Base-by-base conservation (phyloP, 2,888 invertebrate genomes). In the Ophonus ardosiacus region DNA sequence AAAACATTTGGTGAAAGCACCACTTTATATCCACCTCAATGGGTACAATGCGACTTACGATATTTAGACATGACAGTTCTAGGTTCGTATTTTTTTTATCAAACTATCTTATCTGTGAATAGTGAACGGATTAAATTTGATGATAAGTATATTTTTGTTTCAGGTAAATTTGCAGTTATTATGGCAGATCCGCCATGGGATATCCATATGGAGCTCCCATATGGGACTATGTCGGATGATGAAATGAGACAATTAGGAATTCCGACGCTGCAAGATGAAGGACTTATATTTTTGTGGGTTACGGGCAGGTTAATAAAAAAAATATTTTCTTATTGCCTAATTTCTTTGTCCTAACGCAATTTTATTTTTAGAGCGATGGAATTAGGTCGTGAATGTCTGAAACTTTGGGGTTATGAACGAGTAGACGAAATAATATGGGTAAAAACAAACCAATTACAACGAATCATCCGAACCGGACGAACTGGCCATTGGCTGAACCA, bases 121-220 rank as follows among this genome's bases (percentile, higher is more conserved):
- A 51, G 10, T 31, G 5, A 31, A 31, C 8, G 13, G 43, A 51
- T 51, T 51, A 51, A 51, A 51, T 51, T 51, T 51, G 1, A 51
- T 61, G 24, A 21, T 18, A 63, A 38, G 83, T 63, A 56, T 61
- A 18, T 51, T 51, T 51, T 51, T 13, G 17, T 71, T 31, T 40
- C 90, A 93, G 96, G 97, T n/a, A 99, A 99, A 92, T 99, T 98
- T 92, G 97, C 98, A 0, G 98, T 99, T 2, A 97, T 99, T 87
- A 99, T 99, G 99, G 99, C 99, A 43, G 98, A 98, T 91, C 98
- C 98, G 0, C 99, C 99, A 0, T 99, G 99, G 99, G 99, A 99
- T 90, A 99, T 99, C 87, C 99, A 99, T 91, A 99, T 99, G 99
- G 99, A 99, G 91, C 92, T 99, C 68, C 99, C 99, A 0, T 99